Percentiles rank a stretch among this genome's conserved stretches.
Evolutionary conservation across 92 coral and sea anemone genomes (phyloP).

Genomic region (Actinernus sp.): DNA sequence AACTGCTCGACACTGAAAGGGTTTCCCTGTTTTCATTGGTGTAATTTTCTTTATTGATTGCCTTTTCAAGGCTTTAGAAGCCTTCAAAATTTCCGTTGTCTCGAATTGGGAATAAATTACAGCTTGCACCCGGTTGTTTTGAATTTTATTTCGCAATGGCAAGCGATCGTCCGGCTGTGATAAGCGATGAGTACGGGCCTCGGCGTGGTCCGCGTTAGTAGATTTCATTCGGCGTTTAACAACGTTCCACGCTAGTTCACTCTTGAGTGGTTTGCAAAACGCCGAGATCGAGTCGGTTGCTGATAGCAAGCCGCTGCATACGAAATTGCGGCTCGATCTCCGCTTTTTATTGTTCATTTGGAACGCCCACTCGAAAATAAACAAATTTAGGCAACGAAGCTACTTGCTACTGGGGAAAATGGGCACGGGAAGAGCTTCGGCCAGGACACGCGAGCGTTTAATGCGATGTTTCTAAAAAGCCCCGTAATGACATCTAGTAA

Average conservation of each 20-base stretch:
- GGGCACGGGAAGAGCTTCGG: neutral
- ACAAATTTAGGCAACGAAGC: conserved; percentile 57
- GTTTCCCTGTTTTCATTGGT: conserved; percentile 28
- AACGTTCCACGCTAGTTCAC: too few species aligned
- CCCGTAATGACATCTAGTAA: neutral
- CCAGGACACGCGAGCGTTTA: neutral
- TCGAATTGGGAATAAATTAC: conserved; percentile 5
- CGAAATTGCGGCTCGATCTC: conserved; percentile 23
- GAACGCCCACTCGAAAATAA: conserved; percentile 90
- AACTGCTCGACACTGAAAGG: neutral
- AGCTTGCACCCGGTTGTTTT: conserved; percentile 5
- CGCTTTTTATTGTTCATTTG: conserved; percentile 44
- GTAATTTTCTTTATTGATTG: conserved; percentile 2
- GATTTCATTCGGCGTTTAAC: too few species aligned
- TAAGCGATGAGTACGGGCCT: too few species aligned
- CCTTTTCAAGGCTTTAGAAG: conserved; percentile 3
- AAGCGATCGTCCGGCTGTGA: neutral
- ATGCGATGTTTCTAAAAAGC: neutral
- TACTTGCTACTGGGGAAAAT: neutral
- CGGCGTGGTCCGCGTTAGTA: too few species aligned
- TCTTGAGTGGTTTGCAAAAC: too few species aligned
- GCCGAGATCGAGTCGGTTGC: conserved; percentile 10
- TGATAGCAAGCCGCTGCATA: conserved; percentile 18
- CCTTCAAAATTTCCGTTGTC: conserved; percentile 4
- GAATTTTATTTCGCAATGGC: conserved; percentile 9